Evolutionary conservation across 2,888 invertebrate species (phyloP), one percentile per base, ranked within the genome.

Genomic region (Idaea straminata): DNA sequence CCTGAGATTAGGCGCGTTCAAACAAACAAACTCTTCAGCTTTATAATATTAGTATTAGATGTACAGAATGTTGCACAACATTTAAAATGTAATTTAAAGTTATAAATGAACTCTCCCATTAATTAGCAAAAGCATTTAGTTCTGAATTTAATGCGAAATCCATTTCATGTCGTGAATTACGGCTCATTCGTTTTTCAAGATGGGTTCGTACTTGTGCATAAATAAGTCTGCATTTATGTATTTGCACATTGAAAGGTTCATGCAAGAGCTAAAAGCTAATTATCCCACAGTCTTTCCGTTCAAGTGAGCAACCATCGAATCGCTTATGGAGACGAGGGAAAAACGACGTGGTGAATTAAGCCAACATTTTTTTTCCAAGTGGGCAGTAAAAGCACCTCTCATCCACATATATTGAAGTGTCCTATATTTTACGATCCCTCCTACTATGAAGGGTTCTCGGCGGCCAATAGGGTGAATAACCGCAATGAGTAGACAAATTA

Each of bases 291-390:
- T 80, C 82, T 80, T 75, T 74, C 75, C 76, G 76, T 80, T 81
- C 78, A 81, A 87, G 85, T 84, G 83, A 82, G 81, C 79, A 78
- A 82, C 82, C 84, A 85, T 88, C 84, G 85, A 87, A 86, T 86
- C 83, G 83, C 80, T 89, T 87, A 88, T 83, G 82, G 74, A 77
- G 74, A 77, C 72, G 81, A 82, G 79, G 80, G 78, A 77, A 73
- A 84, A 86, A 86, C 83, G 87, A 86, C 79, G 88, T 85, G 84
- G 84, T 89, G 89, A 88, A 91, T 92, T 89, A 91, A 89, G 87
- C 87, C 86, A 86, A 88, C 88, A 86, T 91, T 90, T 91, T 88
- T 86, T 91, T 91, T 88, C 85, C 86, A 89, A 91, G 91, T 90
- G 91, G 89, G 86, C 86, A 85, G 84, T 90, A 89, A 90, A 89